Conservation (phyloP, 2,797 vertebrate species). For the Macropus fuliginosus region DNA sequence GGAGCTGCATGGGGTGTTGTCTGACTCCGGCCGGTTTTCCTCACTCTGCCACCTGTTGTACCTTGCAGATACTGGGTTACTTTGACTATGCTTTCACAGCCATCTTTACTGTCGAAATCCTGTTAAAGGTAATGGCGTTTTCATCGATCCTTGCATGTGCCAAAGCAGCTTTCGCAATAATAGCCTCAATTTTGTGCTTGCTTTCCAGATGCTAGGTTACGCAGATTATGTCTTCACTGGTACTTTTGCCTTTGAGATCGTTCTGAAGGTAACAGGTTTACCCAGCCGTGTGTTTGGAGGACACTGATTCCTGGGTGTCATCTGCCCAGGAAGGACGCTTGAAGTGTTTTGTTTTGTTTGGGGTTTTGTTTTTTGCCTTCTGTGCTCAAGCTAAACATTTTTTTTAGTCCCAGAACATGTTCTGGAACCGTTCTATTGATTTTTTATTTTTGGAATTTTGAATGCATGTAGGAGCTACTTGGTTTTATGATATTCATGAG, state of each 20-base stretch:
- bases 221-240: slow-evolving; percentile 99
- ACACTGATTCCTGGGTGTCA: slow-evolving; percentile 91
- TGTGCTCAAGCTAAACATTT: slow-evolving; percentile 80
- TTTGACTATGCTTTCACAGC: slow-evolving; percentile 99
- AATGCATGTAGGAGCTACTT: slow-evolving; percentile 82
- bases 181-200: slow-evolving; percentile 92
- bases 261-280: slow-evolving; percentile 98
- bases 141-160: slow-evolving; percentile 87
- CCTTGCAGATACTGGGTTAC: slow-evolving; percentile 99
- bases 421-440: slow-evolving; percentile 75
- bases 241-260: slow-evolving; percentile 99
- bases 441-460: slow-evolving; percentile 81
- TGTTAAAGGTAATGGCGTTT: slow-evolving; percentile 97
- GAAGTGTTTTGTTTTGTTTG: slow-evolving; percentile 90
- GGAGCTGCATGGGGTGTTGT: slow-evolving; percentile 32
- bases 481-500: slow-evolving; percentile 77
- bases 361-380: slow-evolving; percentile 58
- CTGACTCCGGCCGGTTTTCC: slow-evolving; percentile 67
- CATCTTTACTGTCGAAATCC: slow-evolving; percentile 99
- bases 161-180: slow-evolving; percentile 91
- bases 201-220: slow-evolving; percentile 98
- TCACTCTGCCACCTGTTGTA: slow-evolving; percentile 86
- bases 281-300: slow-evolving; percentile 89
- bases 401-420: slow-evolving; percentile 76
- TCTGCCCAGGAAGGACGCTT: slow-evolving; percentile 91